Conservation (phyloP, 2,797 vertebrate species). For the Sebastes baramenuke region DNA sequence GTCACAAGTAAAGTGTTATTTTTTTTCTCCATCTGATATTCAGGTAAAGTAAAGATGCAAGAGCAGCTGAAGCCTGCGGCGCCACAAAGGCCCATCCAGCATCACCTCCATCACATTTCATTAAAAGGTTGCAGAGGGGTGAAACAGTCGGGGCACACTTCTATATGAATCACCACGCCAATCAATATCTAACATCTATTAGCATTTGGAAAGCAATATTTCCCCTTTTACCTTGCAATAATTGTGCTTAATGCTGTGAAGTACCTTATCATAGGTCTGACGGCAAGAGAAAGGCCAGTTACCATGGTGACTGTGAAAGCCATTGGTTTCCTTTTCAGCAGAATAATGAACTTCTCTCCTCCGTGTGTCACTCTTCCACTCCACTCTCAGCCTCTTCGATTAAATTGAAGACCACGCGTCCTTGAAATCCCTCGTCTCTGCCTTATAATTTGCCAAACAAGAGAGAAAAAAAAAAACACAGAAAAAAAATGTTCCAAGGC, state of each 20-base stretch:
- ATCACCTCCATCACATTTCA: constrained; percentile 49
- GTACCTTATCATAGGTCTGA: constrained; percentile 87
- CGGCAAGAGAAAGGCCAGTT: constrained; percentile 83
- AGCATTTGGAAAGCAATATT: constrained; percentile 85
- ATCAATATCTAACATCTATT: constrained; percentile 86
- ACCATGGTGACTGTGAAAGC: constrained; percentile 86
- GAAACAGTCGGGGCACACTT: constrained; percentile 68
- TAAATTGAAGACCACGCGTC: constrained; percentile 82
- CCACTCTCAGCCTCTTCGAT: constrained; percentile 84
- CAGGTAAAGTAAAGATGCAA: constrained; percentile 28
- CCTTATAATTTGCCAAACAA: constrained; percentile 81
- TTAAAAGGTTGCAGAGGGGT: constrained; percentile 55
- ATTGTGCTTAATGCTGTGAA: constrained; percentile 85
- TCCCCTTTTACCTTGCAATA: constrained; percentile 83
- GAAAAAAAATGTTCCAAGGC: constrained; percentile 68
- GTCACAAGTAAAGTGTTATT: constrained; percentile 3
- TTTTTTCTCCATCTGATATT: background rate
- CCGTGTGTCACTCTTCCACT: constrained; percentile 85
- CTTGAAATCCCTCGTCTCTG: constrained; percentile 83
- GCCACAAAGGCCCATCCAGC: constrained; percentile 37
- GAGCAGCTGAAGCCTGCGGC: constrained; percentile 6
- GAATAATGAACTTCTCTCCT: constrained; percentile 90
- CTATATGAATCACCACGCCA: constrained; percentile 70
- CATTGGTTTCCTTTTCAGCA: constrained; percentile 88
- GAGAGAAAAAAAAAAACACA: constrained; percentile 57